Conservation (phyloP, 2,888 invertebrate genomes). For the Myopa testacea region DNA sequence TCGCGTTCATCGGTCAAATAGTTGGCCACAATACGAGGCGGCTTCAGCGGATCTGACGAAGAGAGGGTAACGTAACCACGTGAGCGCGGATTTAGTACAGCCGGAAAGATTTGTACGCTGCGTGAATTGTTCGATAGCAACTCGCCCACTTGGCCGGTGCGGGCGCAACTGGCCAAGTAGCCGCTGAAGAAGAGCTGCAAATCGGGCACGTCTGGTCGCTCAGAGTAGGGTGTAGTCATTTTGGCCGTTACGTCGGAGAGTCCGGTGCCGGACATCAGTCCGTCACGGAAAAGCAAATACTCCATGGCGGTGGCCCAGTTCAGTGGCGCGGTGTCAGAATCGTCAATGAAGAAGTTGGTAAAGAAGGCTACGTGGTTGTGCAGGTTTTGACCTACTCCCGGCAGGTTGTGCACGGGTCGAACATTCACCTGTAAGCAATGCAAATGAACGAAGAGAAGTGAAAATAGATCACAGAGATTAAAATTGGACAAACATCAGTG, state of each 20-base stretch:
- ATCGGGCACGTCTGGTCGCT: conserved; percentile 82
- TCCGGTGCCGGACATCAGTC: conserved; percentile 90
- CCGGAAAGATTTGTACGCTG: conserved; percentile 81
- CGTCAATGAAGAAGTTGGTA: conserved; percentile 83
- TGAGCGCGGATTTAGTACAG: conserved; percentile 87
- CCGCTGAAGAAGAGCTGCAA: conserved; percentile 89
- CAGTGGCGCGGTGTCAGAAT: conserved; percentile 85
- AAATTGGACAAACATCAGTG: not conserved
- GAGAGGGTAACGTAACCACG: conserved; percentile 81
- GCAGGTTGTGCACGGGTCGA: conserved; percentile 77
- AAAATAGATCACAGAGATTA: not conserved
- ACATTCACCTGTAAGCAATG: conserved; percentile 70
- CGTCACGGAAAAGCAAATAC: conserved; percentile 87
- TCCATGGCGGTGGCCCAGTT: conserved; percentile 95
- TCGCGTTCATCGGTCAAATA: conserved; percentile 75
- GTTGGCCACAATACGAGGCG: conserved; percentile 88
- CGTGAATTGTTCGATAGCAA: conserved; percentile 77
- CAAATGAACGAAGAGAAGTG: not conserved
- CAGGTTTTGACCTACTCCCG: conserved; percentile 85
- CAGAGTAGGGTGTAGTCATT: conserved; percentile 82
- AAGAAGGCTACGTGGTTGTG: conserved; percentile 88
- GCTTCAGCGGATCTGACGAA: conserved; percentile 81
- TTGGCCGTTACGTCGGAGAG: conserved; percentile 88
- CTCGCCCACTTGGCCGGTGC: conserved; percentile 88
- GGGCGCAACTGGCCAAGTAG: conserved; percentile 86